Evolutionary conservation across 2,888 invertebrate genomes (phyloP).

Genomic region (Prosapia bicincta): DNA sequence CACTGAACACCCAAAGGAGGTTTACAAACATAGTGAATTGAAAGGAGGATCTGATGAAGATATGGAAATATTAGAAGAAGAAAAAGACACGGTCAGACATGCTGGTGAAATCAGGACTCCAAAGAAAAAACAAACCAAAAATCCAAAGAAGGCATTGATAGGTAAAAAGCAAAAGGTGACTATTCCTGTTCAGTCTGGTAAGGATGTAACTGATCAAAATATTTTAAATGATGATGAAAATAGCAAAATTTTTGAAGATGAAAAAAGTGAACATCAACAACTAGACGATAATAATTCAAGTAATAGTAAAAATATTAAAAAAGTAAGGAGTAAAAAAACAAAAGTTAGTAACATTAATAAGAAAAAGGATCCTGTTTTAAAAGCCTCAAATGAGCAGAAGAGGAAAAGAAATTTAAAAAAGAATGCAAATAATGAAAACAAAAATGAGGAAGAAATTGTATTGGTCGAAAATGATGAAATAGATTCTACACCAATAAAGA

Average conservation of each 20-base stretch:
- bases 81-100: no score
- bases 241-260: neutral
- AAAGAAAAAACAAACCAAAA: neutral
- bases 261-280: neutral
- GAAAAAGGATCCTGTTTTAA: no score
- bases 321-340: neutral
- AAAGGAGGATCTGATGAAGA: neutral
- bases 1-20: neutral
- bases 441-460: no score
- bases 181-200: no score
- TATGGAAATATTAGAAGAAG: neutral
- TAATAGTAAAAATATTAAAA: neutral
- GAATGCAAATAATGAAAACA: no score
- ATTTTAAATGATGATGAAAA: no score
- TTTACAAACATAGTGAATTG: neutral
- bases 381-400: no score
- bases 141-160: neutral
- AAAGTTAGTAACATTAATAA: neutral
- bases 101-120: no score
- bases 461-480: no score
- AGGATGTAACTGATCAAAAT: no score
- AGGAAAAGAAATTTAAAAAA: no score
- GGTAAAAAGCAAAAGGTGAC: neutral
- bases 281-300: neutral
- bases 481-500: neutral